These are phyloP conservation scores for Ctenoplectra terminalis DNA, from an alignment of 1,140 invertebrate species.

Conservation along the genomic window DNA sequence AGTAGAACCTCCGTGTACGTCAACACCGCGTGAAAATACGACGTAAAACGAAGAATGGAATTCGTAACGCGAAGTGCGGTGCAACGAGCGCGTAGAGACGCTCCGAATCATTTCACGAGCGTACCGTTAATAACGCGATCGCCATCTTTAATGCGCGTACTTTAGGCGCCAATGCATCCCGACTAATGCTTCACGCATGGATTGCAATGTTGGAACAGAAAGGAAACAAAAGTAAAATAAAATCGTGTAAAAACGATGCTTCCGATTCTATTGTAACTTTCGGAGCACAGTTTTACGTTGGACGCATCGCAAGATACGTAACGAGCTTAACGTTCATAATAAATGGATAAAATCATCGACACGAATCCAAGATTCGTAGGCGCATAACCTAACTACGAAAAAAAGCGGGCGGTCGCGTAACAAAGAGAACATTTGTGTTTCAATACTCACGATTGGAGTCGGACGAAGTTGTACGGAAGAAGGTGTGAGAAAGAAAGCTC, in stretches of 20 bases:
- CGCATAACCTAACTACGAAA: neutral
- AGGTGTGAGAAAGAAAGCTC: neutral
- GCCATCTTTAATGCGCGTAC: neutral
- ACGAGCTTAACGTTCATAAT: neutral
- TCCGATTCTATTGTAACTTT: no score
- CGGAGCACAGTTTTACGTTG: neutral
- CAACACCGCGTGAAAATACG: slow-evolving; percentile 46
- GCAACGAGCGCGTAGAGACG: slow-evolving; percentile 5
- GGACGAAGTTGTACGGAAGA: slow-evolving; percentile 4
- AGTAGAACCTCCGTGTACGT: slow-evolving; percentile 46
- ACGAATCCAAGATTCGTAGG: neutral
- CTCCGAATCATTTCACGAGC: neutral
- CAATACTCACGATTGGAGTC: neutral
- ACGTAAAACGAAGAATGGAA: slow-evolving; percentile 34
- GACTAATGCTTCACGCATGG: neutral
- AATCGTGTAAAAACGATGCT: neutral
- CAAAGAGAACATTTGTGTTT: slow-evolving; percentile 30
- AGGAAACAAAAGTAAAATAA: no score
- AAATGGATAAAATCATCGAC: neutral
- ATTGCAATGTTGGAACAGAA: neutral
- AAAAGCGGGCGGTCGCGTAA: slow-evolving; percentile 10
- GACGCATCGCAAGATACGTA: neutral
- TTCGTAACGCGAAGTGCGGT: slow-evolving; percentile 7
- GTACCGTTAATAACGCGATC: slow-evolving; percentile 3
- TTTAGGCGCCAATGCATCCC: neutral